Evolutionary conservation across 2,888 invertebrate genomes (phyloP).

Genomic region (Epicampocera succincta): DNA sequence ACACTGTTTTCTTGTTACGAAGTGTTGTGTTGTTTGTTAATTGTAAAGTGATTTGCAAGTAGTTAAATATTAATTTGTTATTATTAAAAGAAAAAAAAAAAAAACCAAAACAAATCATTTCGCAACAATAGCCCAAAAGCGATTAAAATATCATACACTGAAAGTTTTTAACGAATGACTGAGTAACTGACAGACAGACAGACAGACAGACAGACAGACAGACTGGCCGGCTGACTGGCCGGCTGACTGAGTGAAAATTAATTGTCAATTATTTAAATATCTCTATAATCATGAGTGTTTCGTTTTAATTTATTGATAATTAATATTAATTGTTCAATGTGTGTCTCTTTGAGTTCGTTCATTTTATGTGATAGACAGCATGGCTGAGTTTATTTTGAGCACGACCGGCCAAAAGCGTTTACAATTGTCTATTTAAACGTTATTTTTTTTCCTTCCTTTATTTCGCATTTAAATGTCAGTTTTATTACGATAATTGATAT

Average conservation of each 20-base stretch:
- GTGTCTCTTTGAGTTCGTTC: not conserved
- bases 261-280: not conserved
- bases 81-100: conserved; percentile 44
- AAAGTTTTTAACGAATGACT: conserved; percentile 12
- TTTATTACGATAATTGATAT: conserved; percentile 3
- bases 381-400: conserved; percentile 18
- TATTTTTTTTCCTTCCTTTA: not conserved
- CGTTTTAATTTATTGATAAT: conserved; percentile 58
- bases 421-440: conserved; percentile 12
- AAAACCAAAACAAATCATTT: not conserved
- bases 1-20: not conserved
- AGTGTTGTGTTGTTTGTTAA: conserved; percentile 27
- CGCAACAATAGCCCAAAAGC: conserved; percentile 23
- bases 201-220: no score
- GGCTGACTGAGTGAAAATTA: not conserved
- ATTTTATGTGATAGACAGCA: conserved; percentile 25
- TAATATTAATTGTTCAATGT: conserved; percentile 47
- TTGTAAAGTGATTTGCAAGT: conserved; percentile 48
- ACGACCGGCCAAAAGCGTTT: not conserved
- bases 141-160: conserved; percentile 31
- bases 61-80: conserved; percentile 50
- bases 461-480: conserved; percentile 11
- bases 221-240: no score
- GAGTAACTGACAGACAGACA: not conserved
- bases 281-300: not conserved